Conservation (phyloP, 2,113 vertebrate species). For the Scytalopus superciliaris region DNA sequence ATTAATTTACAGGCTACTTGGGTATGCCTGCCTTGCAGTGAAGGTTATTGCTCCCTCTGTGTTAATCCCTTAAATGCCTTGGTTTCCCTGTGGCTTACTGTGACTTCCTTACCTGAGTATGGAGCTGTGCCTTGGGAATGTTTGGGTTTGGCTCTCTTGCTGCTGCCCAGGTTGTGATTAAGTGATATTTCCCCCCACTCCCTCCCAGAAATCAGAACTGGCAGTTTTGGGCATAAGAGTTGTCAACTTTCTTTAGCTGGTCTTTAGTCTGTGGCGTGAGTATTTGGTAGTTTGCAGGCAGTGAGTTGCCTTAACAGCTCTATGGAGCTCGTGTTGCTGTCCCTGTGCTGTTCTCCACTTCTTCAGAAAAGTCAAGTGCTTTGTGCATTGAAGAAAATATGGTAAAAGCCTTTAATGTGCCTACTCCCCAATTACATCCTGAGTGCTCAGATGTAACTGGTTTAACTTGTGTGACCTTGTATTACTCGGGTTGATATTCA, state of each 20-base stretch:
- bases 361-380: neutral
- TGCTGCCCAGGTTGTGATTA: neutral
- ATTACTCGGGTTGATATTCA: constrained; percentile 22
- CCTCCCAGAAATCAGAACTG: neutral
- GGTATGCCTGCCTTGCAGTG: neutral
- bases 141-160: neutral
- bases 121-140: neutral
- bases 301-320: neutral
- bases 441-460: neutral
- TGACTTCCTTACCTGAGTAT: neutral
- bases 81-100: neutral
- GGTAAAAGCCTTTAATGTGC: neutral
- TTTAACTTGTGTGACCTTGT: neutral
- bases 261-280: neutral
- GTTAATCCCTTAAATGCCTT: neutral
- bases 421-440: neutral
- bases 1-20: neutral
- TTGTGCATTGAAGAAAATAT: neutral
- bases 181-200: too few relatives aligned
- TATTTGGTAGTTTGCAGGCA: neutral
- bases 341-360: neutral
- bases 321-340: neutral
- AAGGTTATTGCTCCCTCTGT: neutral
- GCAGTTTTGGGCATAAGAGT: neutral
- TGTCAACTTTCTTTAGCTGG: neutral